A percentile compares a stretch with the other conserved stretches of the same genome.
These are phyloP conservation scores for Achatina immaculata DNA, from an alignment of 1,140 invertebrate genomes.

Conservation along the genomic window DNA sequence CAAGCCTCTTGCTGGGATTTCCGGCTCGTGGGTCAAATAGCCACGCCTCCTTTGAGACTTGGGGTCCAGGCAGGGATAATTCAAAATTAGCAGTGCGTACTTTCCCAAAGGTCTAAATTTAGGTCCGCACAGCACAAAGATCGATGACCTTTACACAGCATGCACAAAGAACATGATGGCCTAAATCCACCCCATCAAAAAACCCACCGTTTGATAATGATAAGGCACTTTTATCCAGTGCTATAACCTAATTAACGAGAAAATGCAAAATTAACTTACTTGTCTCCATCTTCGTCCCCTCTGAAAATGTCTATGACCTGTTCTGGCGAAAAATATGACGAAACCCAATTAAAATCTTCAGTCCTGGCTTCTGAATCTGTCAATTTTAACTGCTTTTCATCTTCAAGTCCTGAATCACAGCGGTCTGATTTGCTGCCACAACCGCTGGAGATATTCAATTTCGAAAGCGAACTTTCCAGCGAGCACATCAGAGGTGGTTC, in stretches of 20 bases:
- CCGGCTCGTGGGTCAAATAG: slow-evolving; percentile 1
- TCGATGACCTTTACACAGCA: slow-evolving; percentile 25
- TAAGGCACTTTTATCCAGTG: neutral
- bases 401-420: slow-evolving; percentile 22
- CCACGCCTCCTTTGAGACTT: neutral
- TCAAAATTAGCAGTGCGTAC: slow-evolving; percentile 26
- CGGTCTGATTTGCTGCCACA: neutral
- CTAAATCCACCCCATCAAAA: neutral
- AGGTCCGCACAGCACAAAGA: slow-evolving; percentile 11
- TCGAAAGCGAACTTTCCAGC: neutral
- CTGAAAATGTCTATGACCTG: slow-evolving; percentile 28
- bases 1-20: neutral
- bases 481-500: neutral
- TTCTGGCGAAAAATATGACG: slow-evolving; percentile 19
- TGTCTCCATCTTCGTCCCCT: slow-evolving; percentile 39
- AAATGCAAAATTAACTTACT: neutral
- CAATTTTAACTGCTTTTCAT: neutral
- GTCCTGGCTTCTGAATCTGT: neutral
- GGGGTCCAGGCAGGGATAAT: slow-evolving; percentile 8
- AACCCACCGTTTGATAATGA: neutral
- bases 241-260: neutral
- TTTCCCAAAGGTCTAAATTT: slow-evolving; percentile 33
- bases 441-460: slow-evolving; percentile 1
- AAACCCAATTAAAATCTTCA: slow-evolving; percentile 9
- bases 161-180: slow-evolving; percentile 13